A percentile compares a stretch with the other conserved stretches of the same genome.
These are phyloP conservation scores for Aldabrachelys gigantea DNA, from an alignment of 2,113 vertebrate genomes.

Conservation along the genomic window DNA sequence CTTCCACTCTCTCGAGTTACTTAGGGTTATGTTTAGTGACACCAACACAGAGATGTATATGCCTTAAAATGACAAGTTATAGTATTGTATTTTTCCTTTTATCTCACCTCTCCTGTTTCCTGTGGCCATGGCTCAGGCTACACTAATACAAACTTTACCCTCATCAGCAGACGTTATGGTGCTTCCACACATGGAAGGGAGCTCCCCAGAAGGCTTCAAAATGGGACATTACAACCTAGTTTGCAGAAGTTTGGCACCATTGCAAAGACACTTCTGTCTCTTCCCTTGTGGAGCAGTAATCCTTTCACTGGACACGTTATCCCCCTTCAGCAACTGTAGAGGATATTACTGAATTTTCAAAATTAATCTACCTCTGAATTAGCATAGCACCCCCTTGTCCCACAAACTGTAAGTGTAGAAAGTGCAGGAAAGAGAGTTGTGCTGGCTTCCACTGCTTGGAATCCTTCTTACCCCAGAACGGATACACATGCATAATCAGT, in stretches of 20 bases:
- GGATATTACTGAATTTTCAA: background rate
- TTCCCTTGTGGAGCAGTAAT: background rate
- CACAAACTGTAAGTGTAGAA: background rate
- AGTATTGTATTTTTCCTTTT: background rate
- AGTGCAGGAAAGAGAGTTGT: background rate
- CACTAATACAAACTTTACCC: fast-evolving
- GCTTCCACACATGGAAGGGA: background rate
- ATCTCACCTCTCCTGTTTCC: background rate
- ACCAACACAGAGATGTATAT: background rate
- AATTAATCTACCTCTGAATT: background rate
- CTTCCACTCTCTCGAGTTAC: no score
- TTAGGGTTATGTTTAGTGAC: no score
- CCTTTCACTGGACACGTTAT: background rate
- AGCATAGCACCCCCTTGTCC: background rate
- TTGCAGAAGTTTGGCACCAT: background rate
- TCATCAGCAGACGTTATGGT: background rate
- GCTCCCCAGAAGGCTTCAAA: background rate
- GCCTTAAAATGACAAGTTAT: background rate
- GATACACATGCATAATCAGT: background rate
- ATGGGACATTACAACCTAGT: background rate
- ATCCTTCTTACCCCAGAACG: background rate
- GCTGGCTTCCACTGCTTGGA: background rate
- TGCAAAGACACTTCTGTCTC: background rate
- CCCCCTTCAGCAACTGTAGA: background rate
- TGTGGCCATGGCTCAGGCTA: background rate